Evolutionary conservation across 2,888 invertebrate species (phyloP).

Genomic region (Erynnis tages): DNA sequence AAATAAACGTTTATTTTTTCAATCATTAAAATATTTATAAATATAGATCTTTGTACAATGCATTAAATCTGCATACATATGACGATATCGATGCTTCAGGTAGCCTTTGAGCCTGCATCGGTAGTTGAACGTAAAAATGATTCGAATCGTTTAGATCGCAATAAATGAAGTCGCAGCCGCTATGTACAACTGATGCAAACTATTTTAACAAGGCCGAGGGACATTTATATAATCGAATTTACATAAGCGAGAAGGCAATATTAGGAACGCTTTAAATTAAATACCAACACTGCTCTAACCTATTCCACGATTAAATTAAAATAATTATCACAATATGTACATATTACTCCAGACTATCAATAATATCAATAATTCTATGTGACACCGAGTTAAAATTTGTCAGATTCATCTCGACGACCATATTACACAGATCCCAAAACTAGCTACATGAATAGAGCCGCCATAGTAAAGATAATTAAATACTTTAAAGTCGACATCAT

Average conservation of each 20-base stretch:
- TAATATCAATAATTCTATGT: conserved; percentile 64
- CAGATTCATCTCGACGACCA: conserved; percentile 42
- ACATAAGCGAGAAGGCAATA: conserved; percentile 41
- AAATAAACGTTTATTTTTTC: conserved; percentile 79
- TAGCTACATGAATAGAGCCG: conserved; percentile 37
- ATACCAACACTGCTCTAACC: conserved; percentile 59
- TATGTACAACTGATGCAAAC: conserved; percentile 28
- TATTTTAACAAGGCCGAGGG: conserved; percentile 10
- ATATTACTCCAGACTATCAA: conserved; percentile 67
- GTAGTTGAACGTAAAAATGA: conserved; percentile 22
- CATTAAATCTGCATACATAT: conserved; percentile 67
- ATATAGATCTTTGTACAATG: conserved; percentile 80
- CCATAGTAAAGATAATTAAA: conserved; percentile 35
- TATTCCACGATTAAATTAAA: conserved; percentile 76
- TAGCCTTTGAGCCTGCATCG: conserved; percentile 54
- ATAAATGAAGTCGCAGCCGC: conserved; percentile 27
- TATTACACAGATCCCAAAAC: conserved; percentile 47
- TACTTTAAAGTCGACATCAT: conserved; percentile 18
- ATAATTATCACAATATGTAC: conserved; percentile 82
- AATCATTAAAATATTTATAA: conserved; percentile 78
- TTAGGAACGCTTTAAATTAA: conserved; percentile 51
- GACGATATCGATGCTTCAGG: conserved; percentile 50
- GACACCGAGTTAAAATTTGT: conserved; percentile 43
- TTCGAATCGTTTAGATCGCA: conserved; percentile 22
- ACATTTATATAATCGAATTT: conserved; percentile 29